phyloP scores from a whole-genome alignment of 2,888 invertebrate genomes.

The Pecten maximus region DNA sequence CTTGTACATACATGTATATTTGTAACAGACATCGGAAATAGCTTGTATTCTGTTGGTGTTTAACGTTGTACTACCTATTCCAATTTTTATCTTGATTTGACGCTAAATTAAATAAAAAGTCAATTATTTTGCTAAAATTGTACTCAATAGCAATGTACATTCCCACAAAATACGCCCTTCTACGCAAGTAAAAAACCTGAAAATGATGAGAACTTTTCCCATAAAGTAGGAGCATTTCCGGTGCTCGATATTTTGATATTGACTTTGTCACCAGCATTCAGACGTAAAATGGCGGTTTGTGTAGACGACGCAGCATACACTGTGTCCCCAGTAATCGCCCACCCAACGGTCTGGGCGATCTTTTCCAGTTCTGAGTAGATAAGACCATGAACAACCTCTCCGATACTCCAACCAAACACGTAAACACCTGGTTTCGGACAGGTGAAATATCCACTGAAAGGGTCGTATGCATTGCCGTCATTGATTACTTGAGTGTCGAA shows the following conservation, averaged over 20 bases:
- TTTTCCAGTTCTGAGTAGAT: neutral
- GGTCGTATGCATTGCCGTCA: neutral
- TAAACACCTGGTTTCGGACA: neutral
- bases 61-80: no score
- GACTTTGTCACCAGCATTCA: neutral
- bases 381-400: neutral
- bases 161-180: no score
- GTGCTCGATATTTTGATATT: neutral
- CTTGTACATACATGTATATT: no score
- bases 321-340: neutral
- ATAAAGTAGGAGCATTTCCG: neutral
- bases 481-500: neutral
- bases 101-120: no score
- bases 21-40: no score
- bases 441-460: neutral
- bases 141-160: no score
- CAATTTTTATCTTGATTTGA: no score
- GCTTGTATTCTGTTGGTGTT: no score
- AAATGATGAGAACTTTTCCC: constrained; percentile 8
- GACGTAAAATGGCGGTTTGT: neutral
- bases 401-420: neutral
- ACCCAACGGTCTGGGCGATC: neutral
- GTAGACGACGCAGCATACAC: neutral
- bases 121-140: no score
- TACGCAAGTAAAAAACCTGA: neutral